Base-by-base conservation (phyloP, 2,113 vertebrate species). In the Leuciscus idus region DNA sequence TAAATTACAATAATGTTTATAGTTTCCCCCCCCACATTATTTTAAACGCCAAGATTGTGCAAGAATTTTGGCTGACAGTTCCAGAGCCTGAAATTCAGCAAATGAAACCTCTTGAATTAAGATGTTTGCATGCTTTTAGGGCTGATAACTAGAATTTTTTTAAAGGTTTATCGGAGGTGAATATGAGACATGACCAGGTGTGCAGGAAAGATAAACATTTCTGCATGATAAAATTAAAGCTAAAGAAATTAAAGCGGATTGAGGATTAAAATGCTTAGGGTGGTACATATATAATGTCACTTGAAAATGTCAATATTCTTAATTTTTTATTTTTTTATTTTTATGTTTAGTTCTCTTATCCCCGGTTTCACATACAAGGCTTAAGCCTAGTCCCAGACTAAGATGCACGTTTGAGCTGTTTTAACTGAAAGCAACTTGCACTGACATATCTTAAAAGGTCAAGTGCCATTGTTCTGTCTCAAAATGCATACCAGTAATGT, bases 191-290 rank as follows among this genome's bases (percentile, higher is more conserved):
- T 39, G 4, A 43, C 21, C 82, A 73, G 66, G 23, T 84, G 82
- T 84, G 13, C 23, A 15, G 30, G 30, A 59, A 83, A 83, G 64
- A 17, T 30, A 84, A 84, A 84, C 68, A 84, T 57, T 84, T 52
- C 62, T 33, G 28, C 4, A n/a, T 43, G 39, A 73, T 11, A 0
- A 72, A 43, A 39, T 70, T 28, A 62, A 62, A 62, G 23, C 59
- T 11, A 30, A 30, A 30, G 2, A 72, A 72, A 72, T 72, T 28
- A 62, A 62, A 62, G n/a, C 59, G 4, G n/a, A 12, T 62, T 62
- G n/a, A 62, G 26, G 30, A 66, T 52, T 52, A 17, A 52, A 52
- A 15, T 52, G 50, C 50, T 52, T 52, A 4, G 13, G 12, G 1
- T 50, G 48, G 15, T 50, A 15, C 13, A 13, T 15, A 4, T 48